Evolutionary conservation across 2,113 vertebrate species (phyloP).

Genomic region (Ictidomys tridecemlineatus): DNA sequence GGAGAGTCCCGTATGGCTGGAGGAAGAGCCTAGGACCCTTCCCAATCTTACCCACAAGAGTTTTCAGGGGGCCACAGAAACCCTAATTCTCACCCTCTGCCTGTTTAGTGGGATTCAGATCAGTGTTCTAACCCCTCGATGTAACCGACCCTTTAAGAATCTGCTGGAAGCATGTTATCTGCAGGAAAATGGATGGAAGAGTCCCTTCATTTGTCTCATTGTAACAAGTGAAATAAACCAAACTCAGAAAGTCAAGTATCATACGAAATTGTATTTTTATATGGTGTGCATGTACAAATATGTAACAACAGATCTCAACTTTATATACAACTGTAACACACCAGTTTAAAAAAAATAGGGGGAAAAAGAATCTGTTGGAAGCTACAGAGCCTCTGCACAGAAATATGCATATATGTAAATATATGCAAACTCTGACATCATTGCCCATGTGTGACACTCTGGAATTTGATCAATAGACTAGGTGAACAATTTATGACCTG

Average conservation of each 20-base stretch:
- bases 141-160: not conserved
- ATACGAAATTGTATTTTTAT: too few species aligned
- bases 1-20: not conserved
- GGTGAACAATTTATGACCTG: not conserved
- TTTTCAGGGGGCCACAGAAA: not conserved
- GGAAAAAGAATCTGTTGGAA: not conserved
- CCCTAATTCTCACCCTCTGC: not conserved
- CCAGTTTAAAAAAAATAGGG: too few species aligned
- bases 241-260: too few species aligned
- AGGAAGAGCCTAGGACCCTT: not conserved
- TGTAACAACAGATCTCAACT: too few species aligned
- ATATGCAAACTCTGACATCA: not conserved
- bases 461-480: not conserved
- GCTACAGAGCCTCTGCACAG: not conserved
- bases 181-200: too few species aligned
- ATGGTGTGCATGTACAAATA: too few species aligned
- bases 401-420: not conserved
- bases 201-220: too few species aligned
- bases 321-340: too few species aligned
- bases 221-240: too few species aligned
- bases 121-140: not conserved
- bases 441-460: not conserved
- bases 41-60: not conserved
- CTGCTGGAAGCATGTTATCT: not conserved
- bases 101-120: not conserved